Base-by-base conservation (phyloP, 2,113 vertebrate species). In the Anarhynchus alexandrinus region DNA sequence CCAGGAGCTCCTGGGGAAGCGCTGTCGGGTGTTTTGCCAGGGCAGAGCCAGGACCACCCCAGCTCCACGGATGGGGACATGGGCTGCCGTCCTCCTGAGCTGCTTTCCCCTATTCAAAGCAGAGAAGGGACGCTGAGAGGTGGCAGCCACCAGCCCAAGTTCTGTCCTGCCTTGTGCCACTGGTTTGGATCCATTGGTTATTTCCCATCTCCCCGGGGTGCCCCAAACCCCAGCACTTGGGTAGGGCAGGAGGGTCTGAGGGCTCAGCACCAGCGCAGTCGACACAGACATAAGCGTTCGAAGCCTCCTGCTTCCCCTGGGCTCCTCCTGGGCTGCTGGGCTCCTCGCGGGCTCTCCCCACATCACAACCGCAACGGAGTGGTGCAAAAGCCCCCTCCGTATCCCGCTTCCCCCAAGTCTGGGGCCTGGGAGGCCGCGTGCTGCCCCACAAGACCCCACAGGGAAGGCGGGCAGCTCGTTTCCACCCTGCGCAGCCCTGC, bases 221-320 rank as follows among this genome's bases (percentile, higher is more conserved):
- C 20, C 62, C 43, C 49, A 83, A 69, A 54, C 8, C 11, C 51
- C 69, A 66, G 34, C 16, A 36, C 10, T 25, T 51, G 45, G 27
- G 42, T 51, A 67, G 38, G 20, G 38, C 69, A 65, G 51, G 15
- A 86, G 36, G 32, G 13, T 36, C 57, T 19, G 13, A 57, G 34
- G 25, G 51, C 23, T 22, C 71, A 54, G 62, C 67, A 77, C 13
- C 0, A 4, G 40, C 71, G 65, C 65, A 57, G 47, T 22, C 9
- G 5, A 30, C 69, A 42, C 0, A 2, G 29, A 59, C 6, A 18
- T 3, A 66, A 54, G 52, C 0, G 1, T 23, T 29, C 0, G 0
- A 64, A 95, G 52, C 10, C 38, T 79, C 25, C 61, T 40, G 59
- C n/a, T 64, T 81, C 34, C 67, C 23, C 30, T 14, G 57, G 23